Percentiles rank a stretch among this genome's conserved stretches.
Evolutionary conservation across 2,797 vertebrate genomes (phyloP).

Genomic region (Macroramphosus scolopax): DNA sequence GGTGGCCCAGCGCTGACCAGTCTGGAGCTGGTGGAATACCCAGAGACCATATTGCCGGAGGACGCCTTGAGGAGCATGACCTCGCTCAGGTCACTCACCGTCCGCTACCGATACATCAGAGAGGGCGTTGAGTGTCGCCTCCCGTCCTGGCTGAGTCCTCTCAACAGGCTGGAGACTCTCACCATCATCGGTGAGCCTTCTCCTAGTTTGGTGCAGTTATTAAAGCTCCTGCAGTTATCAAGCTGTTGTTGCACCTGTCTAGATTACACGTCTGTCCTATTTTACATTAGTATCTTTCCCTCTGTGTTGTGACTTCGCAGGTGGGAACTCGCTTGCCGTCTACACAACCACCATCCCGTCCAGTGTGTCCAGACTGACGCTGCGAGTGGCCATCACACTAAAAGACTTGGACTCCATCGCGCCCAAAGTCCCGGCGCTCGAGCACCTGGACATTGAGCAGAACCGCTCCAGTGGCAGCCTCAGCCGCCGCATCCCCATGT

Average conservation of each 20-base stretch:
- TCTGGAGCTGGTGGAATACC: slow-evolving; percentile 67
- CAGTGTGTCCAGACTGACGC: slow-evolving; percentile 55
- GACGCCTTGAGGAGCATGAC: slow-evolving; percentile 53
- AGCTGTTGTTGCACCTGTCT: too few species aligned
- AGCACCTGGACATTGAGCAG: slow-evolving; percentile 67
- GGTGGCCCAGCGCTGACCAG: slow-evolving; percentile 45
- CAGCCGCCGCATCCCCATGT: slow-evolving; percentile 63
- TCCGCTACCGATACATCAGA: slow-evolving; percentile 67
- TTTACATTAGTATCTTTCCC: too few species aligned
- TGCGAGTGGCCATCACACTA: slow-evolving; percentile 60
- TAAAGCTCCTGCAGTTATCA: too few species aligned
- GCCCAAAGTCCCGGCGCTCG: slow-evolving; percentile 48
- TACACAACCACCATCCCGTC: slow-evolving; percentile 62
- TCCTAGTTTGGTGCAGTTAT: too few species aligned
- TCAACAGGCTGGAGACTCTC: slow-evolving; percentile 51
- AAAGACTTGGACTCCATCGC: slow-evolving; percentile 72
- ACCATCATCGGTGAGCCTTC: slow-evolving; percentile 54
- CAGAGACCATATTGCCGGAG: slow-evolving; percentile 57
- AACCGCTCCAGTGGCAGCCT: slow-evolving; percentile 68
- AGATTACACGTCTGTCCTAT: too few species aligned
- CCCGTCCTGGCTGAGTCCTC: slow-evolving; percentile 55
- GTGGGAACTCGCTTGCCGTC: slow-evolving; percentile 54
- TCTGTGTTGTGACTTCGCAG: slow-evolving; percentile 19
- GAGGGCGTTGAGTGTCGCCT: slow-evolving; percentile 62
- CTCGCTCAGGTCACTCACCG: slow-evolving; percentile 45